Evolutionary conservation across 2,113 vertebrate species (phyloP), one percentile per base, ranked within the genome.

Genomic region (Puffinus mauretanicus): DNA sequence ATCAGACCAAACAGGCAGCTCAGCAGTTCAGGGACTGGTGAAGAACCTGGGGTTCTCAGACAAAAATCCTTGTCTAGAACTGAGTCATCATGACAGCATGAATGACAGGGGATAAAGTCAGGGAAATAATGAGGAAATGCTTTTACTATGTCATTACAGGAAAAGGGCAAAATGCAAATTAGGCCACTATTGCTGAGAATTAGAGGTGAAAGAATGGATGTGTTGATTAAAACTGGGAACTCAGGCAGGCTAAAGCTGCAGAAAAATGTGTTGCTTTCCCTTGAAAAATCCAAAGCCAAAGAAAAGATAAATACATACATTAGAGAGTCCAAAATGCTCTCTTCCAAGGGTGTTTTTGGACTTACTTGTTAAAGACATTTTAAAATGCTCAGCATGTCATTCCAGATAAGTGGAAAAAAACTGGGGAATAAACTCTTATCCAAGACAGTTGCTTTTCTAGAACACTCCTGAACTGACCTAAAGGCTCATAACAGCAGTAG

Each of bases 121-220:
- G 54, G 66, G 49, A 65, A 93, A 88, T 73, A 76, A 88, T 65
- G 91, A 85, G 85, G 86, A 86, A 93, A 82, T 86, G 54, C 14
- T 93, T 88, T 80, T 57, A 92, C 36, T 65, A 6, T 69, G 75
- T 92, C 76, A 73, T 82, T 86, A 88, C 24, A 66, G 65, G 66
- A 46, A 85, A 96, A 92, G 52, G 82, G 47, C 40, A 86, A 88
- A 90, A 92, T 82, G 71, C 44, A 88, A 90, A 88, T 86, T 36
- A 73, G 14, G 13, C 38, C 65, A 87, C 54, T 49, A 9, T 34
- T 71, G 52, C 32, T 79, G 67, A 85, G 64, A 93, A 82, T 88
- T 67, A 80, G 82, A 66, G 26, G 26, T 47, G 70, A 88, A 82
- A 57, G 62, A 90, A 82, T 61, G 58, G 62, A 61, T 94, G 20